These are phyloP conservation scores for Dipodomys stephensi DNA, from an alignment of 2,113 vertebrate genomes.

Conservation along the genomic window DNA sequence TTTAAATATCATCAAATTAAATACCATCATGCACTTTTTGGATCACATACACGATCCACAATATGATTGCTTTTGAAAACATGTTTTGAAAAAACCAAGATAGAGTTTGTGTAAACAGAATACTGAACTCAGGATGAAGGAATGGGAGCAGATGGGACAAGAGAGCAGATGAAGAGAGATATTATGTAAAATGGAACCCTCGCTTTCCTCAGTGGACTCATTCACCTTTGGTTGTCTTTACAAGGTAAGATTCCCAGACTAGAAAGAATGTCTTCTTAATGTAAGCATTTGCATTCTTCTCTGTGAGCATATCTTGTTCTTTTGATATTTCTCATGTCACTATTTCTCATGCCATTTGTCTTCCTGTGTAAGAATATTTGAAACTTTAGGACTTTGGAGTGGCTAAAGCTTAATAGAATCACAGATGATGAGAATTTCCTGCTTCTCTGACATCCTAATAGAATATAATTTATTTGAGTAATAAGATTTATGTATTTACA, in stretches of 20 bases:
- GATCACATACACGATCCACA: constrained; percentile 20
- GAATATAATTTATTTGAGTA: constrained; percentile 7
- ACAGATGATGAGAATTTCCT: background rate
- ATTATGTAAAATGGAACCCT: background rate
- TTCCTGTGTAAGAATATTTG: background rate
- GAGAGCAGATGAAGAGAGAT: background rate
- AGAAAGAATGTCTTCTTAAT: background rate
- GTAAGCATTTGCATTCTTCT: constrained; percentile 24
- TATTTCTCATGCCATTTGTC: background rate
- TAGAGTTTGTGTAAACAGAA: background rate
- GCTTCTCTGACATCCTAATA: constrained; percentile 28
- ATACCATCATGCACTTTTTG: background rate
- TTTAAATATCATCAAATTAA: background rate
- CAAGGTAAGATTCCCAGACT: background rate
- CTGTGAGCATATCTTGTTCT: background rate
- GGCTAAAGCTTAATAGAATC: background rate
- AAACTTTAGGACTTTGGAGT: background rate
- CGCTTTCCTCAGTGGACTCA: background rate
- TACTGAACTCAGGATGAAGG: background rate
- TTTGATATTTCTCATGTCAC: background rate
- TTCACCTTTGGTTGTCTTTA: background rate
- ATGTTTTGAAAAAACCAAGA: background rate
- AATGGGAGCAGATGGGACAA: background rate
- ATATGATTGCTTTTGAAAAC: background rate
- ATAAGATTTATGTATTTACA: constrained; percentile 36